Base-by-base conservation (phyloP, 2,888 invertebrate genomes). In the Scelioninae gen. 1 region DNA sequence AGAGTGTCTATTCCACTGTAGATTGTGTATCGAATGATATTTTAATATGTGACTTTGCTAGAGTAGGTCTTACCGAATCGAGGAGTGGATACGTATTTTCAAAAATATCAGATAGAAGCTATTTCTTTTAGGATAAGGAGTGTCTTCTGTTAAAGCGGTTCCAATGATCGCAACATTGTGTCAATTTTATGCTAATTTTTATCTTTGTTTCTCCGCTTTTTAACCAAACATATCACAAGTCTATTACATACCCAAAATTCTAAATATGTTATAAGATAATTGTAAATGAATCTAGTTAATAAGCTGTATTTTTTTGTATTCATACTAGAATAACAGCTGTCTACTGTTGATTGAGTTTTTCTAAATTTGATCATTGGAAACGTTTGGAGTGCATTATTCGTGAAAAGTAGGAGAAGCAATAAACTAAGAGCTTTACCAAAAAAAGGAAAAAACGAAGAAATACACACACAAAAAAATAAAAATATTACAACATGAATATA, bases 1-100 rank as follows among this genome's bases (percentile, higher is more conserved):
- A 66, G 53, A 68, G 53, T 68, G 66, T 76, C 45, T 74, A 68
- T 68, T 60, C 53, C 51, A 60, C 32, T 43, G 16, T 76, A 76
- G 66, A 68, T 53, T 38, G 51, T 76, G 49, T 66, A 76, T 66
- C n/a, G 58, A 66, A 76, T 53, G 53, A 68, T 68, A 68, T 75
- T 75, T 75, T 76, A 76, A 66, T 76, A 76, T 76, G 68, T 68
- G 60, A 76, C 51, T 68, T 74, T 74, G 47, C 43, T 75, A 75
- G 75, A 66, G 49, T 58, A 66, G 66, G 51, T 40, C 47, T 56
- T 66, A 51, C 55, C 55, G 49, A 58, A 75, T 65, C 62, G 65
- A 75, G 49, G 66, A 58, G 58, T 58, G 74, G 34, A 74, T 63
- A 74, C n/a, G 65, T 76, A 76, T 76, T 76, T 76, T 76, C 58